Conservation (phyloP, 2,888 invertebrate species). For the Pheosia gnoma region DNA sequence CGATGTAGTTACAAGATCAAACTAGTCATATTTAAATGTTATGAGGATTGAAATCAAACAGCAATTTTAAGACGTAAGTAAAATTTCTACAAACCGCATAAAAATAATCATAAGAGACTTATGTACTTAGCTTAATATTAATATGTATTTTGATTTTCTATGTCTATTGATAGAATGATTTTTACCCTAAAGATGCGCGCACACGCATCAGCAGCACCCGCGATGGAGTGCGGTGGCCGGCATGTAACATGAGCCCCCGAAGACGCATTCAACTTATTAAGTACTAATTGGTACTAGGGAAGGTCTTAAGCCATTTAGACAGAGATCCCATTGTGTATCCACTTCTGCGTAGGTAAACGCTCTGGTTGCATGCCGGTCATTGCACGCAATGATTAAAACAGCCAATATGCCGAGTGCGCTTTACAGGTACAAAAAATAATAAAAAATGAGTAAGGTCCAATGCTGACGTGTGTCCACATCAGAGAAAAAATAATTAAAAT, state of each 20-base stretch:
- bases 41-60: conserved; percentile 25
- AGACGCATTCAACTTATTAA: neutral
- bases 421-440: no score
- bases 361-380: no score
- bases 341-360: no score
- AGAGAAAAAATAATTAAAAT: conserved; percentile 22
- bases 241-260: neutral
- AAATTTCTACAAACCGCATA: conserved; percentile 45
- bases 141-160: conserved; percentile 41
- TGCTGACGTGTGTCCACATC: neutral
- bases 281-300: no score
- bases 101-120: conserved; percentile 39
- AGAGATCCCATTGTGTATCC: no score
- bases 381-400: no score
- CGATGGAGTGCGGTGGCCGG: no score
- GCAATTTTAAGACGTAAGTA: conserved; percentile 32
- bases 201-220: neutral
- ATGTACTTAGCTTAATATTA: conserved; percentile 45
- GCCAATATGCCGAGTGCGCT: no score
- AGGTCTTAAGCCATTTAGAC: no score
- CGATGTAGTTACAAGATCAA: no score
- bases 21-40: no score
- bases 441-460: neutral
- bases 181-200: conserved; percentile 22
- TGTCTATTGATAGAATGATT: conserved; percentile 38